These are phyloP conservation scores for Drymodes brunneopygia DNA, from an alignment of 2,113 vertebrate genomes.

Conservation along the genomic window DNA sequence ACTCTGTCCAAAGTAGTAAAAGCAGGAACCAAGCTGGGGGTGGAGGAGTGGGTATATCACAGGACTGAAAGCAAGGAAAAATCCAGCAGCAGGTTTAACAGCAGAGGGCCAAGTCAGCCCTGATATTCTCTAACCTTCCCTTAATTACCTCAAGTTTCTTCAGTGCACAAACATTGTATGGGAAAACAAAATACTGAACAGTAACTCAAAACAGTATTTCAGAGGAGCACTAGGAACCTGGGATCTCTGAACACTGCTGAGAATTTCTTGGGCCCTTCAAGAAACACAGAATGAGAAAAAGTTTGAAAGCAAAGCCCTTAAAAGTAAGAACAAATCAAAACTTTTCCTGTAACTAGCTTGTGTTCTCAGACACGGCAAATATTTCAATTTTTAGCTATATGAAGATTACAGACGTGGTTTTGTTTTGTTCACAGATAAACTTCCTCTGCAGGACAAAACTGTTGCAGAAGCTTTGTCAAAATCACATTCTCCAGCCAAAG, in stretches of 20 bases:
- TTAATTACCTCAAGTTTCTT: background rate
- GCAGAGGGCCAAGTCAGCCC: background rate
- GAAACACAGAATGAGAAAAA: background rate
- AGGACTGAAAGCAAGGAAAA: background rate
- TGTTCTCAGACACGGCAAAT: background rate
- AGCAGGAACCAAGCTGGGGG: background rate
- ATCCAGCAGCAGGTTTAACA: background rate
- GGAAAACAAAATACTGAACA: background rate
- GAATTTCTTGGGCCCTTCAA: background rate
- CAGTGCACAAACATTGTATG: background rate
- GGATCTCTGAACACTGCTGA: background rate
- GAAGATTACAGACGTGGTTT: background rate
- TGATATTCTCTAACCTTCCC: background rate
- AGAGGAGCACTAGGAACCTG: background rate
- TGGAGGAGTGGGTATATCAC: background rate
- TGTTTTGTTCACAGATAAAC: background rate
- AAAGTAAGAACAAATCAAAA: background rate
- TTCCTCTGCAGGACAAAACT: background rate
- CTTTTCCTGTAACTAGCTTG: background rate
- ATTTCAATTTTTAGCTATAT: background rate
- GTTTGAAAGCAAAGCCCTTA: background rate
- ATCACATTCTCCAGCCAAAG: background rate
- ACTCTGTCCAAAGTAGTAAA: slow-evolving; percentile 5
- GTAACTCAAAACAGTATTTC: background rate
- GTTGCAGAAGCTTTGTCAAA: background rate